Conservation (phyloP, 2,113 vertebrate genomes). For the Ceratotherium simum region DNA sequence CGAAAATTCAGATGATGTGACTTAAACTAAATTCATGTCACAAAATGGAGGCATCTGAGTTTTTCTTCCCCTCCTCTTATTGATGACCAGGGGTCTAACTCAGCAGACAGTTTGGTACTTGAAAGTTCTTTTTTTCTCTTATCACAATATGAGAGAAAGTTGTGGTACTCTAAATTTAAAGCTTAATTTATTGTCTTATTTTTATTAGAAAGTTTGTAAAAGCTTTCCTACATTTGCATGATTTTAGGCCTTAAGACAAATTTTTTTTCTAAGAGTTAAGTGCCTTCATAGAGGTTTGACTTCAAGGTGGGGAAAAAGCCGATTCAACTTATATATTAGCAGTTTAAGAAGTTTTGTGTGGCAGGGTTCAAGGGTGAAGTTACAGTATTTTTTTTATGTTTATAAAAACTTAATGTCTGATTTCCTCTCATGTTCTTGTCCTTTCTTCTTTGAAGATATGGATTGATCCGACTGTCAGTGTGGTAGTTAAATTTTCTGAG, state of each 20-base stretch:
- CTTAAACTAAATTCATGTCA: background rate
- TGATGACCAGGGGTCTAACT: background rate
- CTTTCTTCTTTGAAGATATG: background rate
- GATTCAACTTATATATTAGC: background rate
- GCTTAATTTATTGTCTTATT: background rate
- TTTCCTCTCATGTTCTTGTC: background rate
- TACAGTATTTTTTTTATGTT: background rate
- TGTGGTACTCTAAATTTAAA: background rate
- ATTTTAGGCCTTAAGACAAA: slow-evolving; percentile 6
- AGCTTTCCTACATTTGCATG: background rate
- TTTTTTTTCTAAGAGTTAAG: background rate
- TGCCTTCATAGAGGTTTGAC: background rate
- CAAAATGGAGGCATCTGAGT: background rate
- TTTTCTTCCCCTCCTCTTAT: background rate
- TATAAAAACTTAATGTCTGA: background rate
- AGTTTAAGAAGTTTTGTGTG: background rate
- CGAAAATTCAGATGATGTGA: background rate
- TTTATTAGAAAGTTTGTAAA: slow-evolving; percentile 50
- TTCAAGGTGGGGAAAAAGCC: background rate
- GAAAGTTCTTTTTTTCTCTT: background rate
- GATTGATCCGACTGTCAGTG: background rate
- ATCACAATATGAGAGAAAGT: background rate
- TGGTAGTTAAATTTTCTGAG: slow-evolving; percentile 18
- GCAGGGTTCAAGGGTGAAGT: background rate
- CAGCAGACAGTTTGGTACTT: background rate